Evolutionary conservation across 2,113 vertebrate species (phyloP).

Genomic region (Hemiscyllium ocellatum): DNA sequence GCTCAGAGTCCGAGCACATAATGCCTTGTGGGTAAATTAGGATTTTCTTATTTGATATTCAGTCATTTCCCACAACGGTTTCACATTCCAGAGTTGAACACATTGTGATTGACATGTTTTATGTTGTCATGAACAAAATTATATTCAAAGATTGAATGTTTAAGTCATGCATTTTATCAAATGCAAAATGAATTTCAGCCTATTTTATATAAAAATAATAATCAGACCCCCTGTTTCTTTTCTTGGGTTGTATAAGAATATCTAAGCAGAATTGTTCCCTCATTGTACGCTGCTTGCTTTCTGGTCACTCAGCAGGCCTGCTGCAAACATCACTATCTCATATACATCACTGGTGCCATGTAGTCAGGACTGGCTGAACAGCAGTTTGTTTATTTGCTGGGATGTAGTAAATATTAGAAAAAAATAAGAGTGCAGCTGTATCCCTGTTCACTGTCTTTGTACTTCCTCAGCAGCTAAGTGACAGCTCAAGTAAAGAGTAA

Average conservation of each 20-base stretch:
- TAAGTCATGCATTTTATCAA: neutral
- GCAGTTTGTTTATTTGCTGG: conserved; percentile 70
- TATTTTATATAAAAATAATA: neutral
- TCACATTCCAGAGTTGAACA: neutral
- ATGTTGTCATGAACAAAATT: neutral
- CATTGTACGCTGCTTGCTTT: neutral
- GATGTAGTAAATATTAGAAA: conserved; percentile 75
- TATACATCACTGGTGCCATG: conserved; percentile 55
- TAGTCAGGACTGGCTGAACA: conserved; percentile 57
- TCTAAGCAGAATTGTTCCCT: neutral
- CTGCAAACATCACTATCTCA: conserved; percentile 55
- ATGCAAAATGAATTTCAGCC: neutral
- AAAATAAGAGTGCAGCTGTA: conserved; percentile 67
- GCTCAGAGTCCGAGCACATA: neutral
- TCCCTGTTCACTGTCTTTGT: conserved; percentile 69
- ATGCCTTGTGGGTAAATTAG: neutral
- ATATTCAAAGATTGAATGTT: neutral
- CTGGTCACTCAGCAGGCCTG: conserved; percentile 46
- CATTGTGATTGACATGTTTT: neutral
- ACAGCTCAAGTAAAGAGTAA: conserved; percentile 62
- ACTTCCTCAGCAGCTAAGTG: conserved; percentile 71
- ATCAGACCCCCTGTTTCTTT: neutral
- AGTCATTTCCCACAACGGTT: neutral
- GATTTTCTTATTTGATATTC: conserved; percentile 22
- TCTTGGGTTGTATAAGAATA: neutral